Percentiles rank a stretch among this genome's conserved stretches.
These are phyloP conservation scores for Drosophila parvula DNA, from an alignment of 1,140 invertebrate species.

Conservation along the genomic window DNA sequence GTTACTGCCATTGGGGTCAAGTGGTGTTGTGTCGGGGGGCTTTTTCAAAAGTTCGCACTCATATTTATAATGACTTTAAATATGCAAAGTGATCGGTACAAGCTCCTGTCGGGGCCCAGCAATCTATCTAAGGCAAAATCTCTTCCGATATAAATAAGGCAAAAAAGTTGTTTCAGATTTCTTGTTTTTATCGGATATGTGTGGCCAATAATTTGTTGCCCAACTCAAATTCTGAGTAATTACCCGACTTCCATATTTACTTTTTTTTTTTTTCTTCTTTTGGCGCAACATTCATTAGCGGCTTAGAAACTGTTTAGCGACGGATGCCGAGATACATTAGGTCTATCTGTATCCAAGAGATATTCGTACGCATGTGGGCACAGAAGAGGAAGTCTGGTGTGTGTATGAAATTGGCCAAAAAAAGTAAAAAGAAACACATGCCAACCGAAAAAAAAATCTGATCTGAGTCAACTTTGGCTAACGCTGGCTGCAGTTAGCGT, in stretches of 20 bases:
- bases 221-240: conserved; percentile 72
- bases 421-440: conserved; percentile 27
- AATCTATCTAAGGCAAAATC: conserved; percentile 17
- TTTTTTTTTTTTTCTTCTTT: conserved; percentile 6
- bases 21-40: conserved; percentile 14
- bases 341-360: conserved; percentile 29
- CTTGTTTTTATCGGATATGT: conserved; percentile 62
- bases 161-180: conserved; percentile 14
- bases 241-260: conserved; percentile 35
- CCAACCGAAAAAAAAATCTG: conserved; percentile 55
- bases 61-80: conserved; percentile 4
- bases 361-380: conserved; percentile 26
- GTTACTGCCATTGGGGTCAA: conserved; percentile 44
- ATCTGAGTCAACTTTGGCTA: conserved; percentile 50
- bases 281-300: conserved; percentile 71
- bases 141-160: conserved; percentile 30
- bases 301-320: conserved; percentile 44
- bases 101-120: conserved; percentile 21
- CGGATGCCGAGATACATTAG: conserved; percentile 51
- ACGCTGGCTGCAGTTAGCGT: conserved; percentile 51
- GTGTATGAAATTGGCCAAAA: conserved; percentile 66
- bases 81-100: conserved; percentile 12
- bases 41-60: conserved; percentile 26
- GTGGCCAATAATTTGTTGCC: conserved; percentile 69
- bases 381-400: conserved; percentile 69